These are phyloP conservation scores for Conopomorpha cramerella DNA, from an alignment of 1,140 invertebrate genomes.

Conservation along the genomic window DNA sequence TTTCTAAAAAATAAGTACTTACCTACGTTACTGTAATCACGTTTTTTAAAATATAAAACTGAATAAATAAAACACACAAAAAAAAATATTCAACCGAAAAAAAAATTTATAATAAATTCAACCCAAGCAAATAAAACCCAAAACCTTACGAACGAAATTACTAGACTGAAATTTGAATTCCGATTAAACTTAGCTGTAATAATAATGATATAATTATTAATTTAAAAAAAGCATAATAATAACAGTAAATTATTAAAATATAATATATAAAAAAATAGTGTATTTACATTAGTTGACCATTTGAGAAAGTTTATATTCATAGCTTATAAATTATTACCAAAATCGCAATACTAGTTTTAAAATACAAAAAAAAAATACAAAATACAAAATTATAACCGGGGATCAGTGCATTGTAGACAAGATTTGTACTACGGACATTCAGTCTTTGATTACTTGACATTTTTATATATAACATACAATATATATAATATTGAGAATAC, in stretches of 20 bases:
- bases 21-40: too few species aligned
- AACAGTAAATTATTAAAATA: too few species aligned
- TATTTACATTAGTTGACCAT: conserved; percentile 60
- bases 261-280: conserved; percentile 43
- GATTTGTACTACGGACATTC: conserved; percentile 44
- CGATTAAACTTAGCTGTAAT: conserved; percentile 31
- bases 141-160: conserved; percentile 52
- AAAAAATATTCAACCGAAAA: conserved; percentile 3
- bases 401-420: conserved; percentile 50
- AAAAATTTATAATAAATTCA: conserved; percentile 10
- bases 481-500: too few species aligned
- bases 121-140: conserved; percentile 35
- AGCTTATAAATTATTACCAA: conserved; percentile 13
- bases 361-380: conserved; percentile 20
- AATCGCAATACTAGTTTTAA: conserved; percentile 15
- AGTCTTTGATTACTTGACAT: conserved; percentile 32
- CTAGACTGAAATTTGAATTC: conserved; percentile 58
- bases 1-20: background rate
- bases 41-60: too few species aligned
- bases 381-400: conserved; percentile 37
- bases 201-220: conserved; percentile 14
- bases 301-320: conserved; percentile 57
- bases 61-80: conserved; percentile 8
- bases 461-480: too few species aligned
- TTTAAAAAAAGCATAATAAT: background rate